Base-by-base conservation (phyloP, 2,888 invertebrate species). In the Itoplectis maculator region DNA sequence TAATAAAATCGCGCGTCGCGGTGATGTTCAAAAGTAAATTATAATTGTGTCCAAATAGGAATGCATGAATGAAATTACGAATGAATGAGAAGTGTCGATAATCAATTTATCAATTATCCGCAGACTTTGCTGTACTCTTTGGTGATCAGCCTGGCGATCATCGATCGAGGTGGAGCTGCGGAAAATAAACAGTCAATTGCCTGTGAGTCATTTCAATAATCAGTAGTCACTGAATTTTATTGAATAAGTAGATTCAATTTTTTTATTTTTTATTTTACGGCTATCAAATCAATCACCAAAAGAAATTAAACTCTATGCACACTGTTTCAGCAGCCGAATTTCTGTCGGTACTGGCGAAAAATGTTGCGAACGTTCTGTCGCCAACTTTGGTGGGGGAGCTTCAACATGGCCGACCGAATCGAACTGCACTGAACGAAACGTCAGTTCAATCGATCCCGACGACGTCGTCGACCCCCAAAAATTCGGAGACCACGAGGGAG, bases 341-440 rank as follows among this genome's bases (percentile, higher is more conserved):
- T 45, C 73, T 90, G 78, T 85, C 87, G 35, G 88, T 86, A 13
- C 80, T 90, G 69, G 86, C 89, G 6, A 87, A 87, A 69, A 89
- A 88, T 69, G 86, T 91, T 37, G 91, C 87, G 0, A 86, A 87
- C 0, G 86, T 88, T 1, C 45, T 91, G 15, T 88, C 90, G 0
- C 87, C 90, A 7, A 86, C 84, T 0, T 80, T 87, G 37, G 70
- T 87, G 20, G 84, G 77, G 0, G 85, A 85, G 61, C 77, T 87
- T n/a, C 81, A 84, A 51, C 84, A 78, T 6, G 77, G 76, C 2
- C 80, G 81, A 8, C 81, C 84, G 0, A 86, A 86, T 75, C 81
- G 85, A 15, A 82, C 85, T 1, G 68, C 72, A 0, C 29, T 79
- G 2, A 85, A 81, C 49, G 68, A 74, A 0, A 74, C 79, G 13